Percentiles rank a stretch among this genome's conserved stretches.
Conservation (phyloP, 2,888 invertebrate genomes). For the Poecilobothrus nobilitatus region DNA sequence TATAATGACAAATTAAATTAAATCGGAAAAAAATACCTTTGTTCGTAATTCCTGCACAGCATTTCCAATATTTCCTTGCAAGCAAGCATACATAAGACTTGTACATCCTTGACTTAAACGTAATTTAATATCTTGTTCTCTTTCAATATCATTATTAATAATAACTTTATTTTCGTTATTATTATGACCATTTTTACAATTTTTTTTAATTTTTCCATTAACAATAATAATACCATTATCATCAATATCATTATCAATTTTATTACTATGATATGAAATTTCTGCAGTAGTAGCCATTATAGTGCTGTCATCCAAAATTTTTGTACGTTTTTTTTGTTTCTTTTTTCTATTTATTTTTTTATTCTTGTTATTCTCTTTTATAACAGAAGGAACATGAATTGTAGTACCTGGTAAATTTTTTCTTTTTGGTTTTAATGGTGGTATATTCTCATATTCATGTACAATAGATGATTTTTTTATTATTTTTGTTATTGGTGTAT, state of each 20-base stretch:
- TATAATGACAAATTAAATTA: no score
- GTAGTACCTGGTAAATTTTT: background rate
- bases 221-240: background rate
- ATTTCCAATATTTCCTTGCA: constrained; percentile 71
- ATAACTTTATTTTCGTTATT: background rate
- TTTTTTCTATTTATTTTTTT: background rate
- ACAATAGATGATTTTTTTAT: background rate
- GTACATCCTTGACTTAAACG: constrained; percentile 63
- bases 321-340: background rate
- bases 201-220: background rate
- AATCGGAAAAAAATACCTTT: constrained; percentile 55
- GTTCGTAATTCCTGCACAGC: constrained; percentile 66
- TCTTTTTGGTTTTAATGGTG: background rate
- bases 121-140: constrained; percentile 15
- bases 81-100: constrained; percentile 84
- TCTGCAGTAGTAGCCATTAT: no score
- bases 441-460: constrained; percentile 3
- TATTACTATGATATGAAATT: background rate
- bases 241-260: background rate
- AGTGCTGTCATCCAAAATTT: background rate
- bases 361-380: background rate
- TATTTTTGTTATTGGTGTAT: background rate
- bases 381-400: background rate
- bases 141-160: background rate
- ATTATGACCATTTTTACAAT: background rate